Evolutionary conservation across 1,140 invertebrate species (phyloP), one percentile per base, ranked within the genome.

Genomic region (Teleogryllus occipitalis): DNA sequence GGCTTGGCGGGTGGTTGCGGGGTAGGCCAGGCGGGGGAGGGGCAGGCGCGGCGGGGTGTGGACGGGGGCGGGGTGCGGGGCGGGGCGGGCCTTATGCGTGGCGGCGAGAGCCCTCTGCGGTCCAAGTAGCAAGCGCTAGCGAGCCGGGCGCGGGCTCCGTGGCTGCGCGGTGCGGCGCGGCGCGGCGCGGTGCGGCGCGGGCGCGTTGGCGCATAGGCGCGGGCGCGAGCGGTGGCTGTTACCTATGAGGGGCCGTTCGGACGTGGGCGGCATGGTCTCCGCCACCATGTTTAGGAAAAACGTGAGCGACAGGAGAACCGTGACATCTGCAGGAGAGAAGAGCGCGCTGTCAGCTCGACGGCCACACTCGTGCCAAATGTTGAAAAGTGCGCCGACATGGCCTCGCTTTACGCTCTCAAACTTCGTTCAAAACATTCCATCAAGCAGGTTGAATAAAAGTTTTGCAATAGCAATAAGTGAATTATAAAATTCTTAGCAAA

Each of bases 261-360:
- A 91, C 12, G 91, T 91, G 49, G 90, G 90, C 79, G 91, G 91
- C 83, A 92, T 91, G 65, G 89, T 87, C 87, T 89, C 84, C n/a
- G 87, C 89, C 80, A 92, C 87, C 87, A 93, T 88, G 82, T 93
- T 87, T 86, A 93, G 91, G 86, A 93, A 93, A 84, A 93, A 91
- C 83, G 91, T 92, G 83, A 93, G 86, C 77, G 92, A 92, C 82
- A 93, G 90, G 81, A 93, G 88, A 84, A 93, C 92, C 82, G 91
- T 92, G 80, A 93, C 91, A 85, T 91, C 91, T 91, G 84, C 81
- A 85, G 82, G 85, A 93, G 54, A 65, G 54, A 65, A 65, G 54
- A 65, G 54, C 54, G 18, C 54, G 54, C 18, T 65, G 54, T 65
- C 10, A 65, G 54, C 54, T 65, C 54, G 54, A 65, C 54, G 54